These are phyloP conservation scores for Eilema griseolum DNA, from an alignment of 2,888 invertebrate species.

Conservation along the genomic window DNA sequence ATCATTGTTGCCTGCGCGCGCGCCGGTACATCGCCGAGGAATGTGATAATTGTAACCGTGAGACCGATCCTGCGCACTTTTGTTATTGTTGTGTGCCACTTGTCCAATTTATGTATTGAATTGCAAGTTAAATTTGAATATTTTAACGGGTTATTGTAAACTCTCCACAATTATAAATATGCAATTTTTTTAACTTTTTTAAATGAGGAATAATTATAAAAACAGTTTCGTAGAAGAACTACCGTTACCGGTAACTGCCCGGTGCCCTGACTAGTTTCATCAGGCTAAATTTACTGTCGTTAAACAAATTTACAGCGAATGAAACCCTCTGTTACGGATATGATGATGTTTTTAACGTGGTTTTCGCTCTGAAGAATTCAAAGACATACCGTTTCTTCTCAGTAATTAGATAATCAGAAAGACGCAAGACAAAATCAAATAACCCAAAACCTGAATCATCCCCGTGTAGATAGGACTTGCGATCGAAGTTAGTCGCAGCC, in stretches of 20 bases:
- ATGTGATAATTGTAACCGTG: constrained; percentile 48
- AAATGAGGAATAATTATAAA: too few relatives aligned
- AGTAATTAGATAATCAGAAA: neutral
- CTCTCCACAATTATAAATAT: too few relatives aligned
- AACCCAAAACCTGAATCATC: too few relatives aligned
- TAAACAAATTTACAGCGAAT: neutral
- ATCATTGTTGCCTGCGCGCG: constrained; percentile 46
- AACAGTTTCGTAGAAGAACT: neutral
- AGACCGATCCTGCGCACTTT: constrained; percentile 25
- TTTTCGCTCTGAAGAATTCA: neutral
- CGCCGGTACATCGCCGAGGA: constrained; percentile 25
- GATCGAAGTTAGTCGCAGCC: neutral
- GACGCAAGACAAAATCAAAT: neutral
- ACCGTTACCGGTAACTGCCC: neutral
- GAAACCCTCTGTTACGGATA: too few relatives aligned
- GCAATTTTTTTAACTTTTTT: too few relatives aligned
- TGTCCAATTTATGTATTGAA: constrained; percentile 11
- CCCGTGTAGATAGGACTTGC: neutral
- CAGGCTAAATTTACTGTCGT: neutral
- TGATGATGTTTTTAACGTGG: too few relatives aligned
- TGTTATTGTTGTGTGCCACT: constrained; percentile 8
- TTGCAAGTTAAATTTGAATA: neutral
- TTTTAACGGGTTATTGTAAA: neutral
- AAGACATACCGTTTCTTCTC: neutral
- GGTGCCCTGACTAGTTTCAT: neutral